Evolutionary conservation across 2,113 vertebrate species (phyloP).

Genomic region (Isurus oxyrinchus): DNA sequence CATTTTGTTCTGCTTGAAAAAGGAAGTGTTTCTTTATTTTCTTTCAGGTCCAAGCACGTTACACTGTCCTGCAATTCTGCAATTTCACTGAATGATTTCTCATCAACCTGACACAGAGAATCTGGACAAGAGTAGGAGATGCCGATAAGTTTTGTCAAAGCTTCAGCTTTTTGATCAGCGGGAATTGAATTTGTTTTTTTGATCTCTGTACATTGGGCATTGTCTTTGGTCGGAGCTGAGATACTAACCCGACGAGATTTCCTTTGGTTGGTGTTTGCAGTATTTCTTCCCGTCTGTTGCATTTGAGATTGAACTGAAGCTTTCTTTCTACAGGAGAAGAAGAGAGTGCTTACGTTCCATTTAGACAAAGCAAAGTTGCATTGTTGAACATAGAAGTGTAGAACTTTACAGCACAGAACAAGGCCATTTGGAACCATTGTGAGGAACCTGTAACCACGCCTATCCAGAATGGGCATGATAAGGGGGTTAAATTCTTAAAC

Average conservation of each 20-base stretch:
- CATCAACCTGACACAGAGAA: not conserved
- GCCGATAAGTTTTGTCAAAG: not conserved
- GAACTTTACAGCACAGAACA: not conserved
- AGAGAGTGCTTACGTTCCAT: not conserved
- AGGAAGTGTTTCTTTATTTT: not conserved
- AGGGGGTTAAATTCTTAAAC: not conserved
- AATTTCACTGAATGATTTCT: not conserved
- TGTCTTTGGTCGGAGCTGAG: not conserved
- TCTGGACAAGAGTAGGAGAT: not conserved
- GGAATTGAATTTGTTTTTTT: not conserved
- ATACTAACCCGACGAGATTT: not conserved
- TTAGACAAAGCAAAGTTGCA: not conserved
- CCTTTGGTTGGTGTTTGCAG: not conserved
- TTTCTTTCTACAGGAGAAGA: not conserved
- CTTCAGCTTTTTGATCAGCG: not conserved
- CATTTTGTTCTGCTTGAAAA: not conserved
- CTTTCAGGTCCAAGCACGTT: not conserved
- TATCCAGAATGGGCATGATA: not conserved
- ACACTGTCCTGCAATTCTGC: not conserved
- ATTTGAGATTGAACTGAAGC: conserved; percentile 2
- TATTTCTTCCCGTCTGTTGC: not conserved
- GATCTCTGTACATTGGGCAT: not conserved
- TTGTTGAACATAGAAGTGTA: not conserved
- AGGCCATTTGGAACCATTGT: not conserved
- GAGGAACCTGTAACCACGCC: not conserved